Evolutionary conservation across 2,113 vertebrate genomes (phyloP).

Genomic region (Rhinichthys klamathensis): DNA sequence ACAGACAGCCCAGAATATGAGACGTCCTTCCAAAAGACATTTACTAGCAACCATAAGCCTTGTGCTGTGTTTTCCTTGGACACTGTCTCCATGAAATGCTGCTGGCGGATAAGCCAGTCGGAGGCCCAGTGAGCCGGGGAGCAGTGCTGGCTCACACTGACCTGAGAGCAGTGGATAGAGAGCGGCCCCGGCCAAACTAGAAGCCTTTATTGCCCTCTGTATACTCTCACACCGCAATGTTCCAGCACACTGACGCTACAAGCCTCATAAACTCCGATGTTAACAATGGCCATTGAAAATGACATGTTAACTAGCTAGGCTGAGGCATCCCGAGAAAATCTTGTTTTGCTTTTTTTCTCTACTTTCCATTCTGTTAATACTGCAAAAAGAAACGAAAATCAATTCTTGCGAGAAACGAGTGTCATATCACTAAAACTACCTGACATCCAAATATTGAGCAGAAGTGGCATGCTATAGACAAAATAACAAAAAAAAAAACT

Average conservation of each 20-base stretch:
- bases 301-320: slow-evolving; percentile 52
- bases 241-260: slow-evolving; percentile 24
- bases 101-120: slow-evolving; percentile 59
- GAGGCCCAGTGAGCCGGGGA: slow-evolving; percentile 55
- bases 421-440: slow-evolving; percentile 16
- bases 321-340: slow-evolving; percentile 41
- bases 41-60: slow-evolving; percentile 66
- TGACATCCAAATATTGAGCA: slow-evolving; percentile 51
- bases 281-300: slow-evolving; percentile 54
- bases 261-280: slow-evolving; percentile 62
- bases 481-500: not conserved
- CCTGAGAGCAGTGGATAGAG: slow-evolving; percentile 58
- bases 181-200: slow-evolving; percentile 50
- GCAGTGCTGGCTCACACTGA: slow-evolving; percentile 57
- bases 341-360: slow-evolving; percentile 46
- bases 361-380: slow-evolving; percentile 40
- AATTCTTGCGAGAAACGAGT: slow-evolving; percentile 17
- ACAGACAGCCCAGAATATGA: slow-evolving; percentile 59
- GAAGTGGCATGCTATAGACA: slow-evolving; percentile 32
- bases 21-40: slow-evolving; percentile 67
- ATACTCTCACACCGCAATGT: not conserved
- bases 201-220: slow-evolving; percentile 50
- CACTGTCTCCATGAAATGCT: slow-evolving; percentile 58
- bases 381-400: slow-evolving; percentile 38
- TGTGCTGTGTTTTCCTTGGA: slow-evolving; percentile 72